phyloP scores from a whole-genome alignment of 2,888 invertebrate genomes.

The Philonicus albiceps region DNA sequence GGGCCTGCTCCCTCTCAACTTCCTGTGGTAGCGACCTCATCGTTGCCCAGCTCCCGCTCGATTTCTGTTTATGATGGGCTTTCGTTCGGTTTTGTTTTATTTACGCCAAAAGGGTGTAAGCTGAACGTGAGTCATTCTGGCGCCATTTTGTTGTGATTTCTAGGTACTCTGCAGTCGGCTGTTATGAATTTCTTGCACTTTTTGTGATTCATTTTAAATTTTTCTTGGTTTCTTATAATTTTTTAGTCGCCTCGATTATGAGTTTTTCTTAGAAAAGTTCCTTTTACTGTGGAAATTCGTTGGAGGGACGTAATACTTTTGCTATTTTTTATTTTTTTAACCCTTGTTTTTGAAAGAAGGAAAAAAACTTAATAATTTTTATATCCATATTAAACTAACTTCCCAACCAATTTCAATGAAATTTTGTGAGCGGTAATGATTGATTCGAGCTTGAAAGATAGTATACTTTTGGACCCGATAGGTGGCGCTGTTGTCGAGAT shows the following conservation, averaged over 20 bases:
- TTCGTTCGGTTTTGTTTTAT: background rate
- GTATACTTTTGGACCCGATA: too few relatives aligned
- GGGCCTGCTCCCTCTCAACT: background rate
- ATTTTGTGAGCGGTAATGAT: too few relatives aligned
- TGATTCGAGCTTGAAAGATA: too few relatives aligned
- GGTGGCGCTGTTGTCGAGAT: too few relatives aligned
- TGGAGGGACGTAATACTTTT: background rate
- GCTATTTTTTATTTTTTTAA: background rate
- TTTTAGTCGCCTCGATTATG: background rate
- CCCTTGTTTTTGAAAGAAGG: too few relatives aligned
- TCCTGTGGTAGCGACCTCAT: background rate
- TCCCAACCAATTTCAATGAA: too few relatives aligned
- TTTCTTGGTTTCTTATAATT: background rate
- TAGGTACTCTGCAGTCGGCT: background rate
- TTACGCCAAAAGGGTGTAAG: background rate
- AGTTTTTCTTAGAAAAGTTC: background rate
- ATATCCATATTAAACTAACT: too few relatives aligned
- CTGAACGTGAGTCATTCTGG: background rate
- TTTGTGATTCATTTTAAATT: background rate
- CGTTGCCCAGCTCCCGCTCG: background rate
- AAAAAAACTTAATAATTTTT: too few relatives aligned
- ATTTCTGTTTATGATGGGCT: background rate
- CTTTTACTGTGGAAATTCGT: background rate
- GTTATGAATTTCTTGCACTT: slow-evolving; percentile 26
- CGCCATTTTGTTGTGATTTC: slow-evolving; percentile 10